Conservation (phyloP, 2,888 invertebrate species). For the Andrena bucephala region DNA sequence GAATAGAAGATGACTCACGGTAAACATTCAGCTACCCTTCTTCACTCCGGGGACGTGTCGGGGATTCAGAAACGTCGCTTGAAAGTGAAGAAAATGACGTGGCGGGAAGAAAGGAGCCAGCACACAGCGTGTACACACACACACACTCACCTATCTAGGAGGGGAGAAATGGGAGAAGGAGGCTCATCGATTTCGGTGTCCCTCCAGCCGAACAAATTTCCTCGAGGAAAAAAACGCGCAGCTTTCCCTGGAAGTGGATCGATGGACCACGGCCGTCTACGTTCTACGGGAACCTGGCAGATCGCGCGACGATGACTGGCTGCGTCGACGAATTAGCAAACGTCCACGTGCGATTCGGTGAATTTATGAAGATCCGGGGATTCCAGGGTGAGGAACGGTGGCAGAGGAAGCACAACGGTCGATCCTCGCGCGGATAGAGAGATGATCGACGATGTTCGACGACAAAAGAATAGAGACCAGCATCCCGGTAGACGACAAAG, state of each 20-base stretch:
- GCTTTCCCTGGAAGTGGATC: neutral
- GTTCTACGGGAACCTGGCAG: neutral
- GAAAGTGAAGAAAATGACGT: slow-evolving; percentile 59
- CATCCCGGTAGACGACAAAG: slow-evolving; percentile 51
- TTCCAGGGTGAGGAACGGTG: slow-evolving; percentile 4
- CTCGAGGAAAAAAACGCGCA: neutral
- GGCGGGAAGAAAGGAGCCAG: slow-evolving; percentile 41
- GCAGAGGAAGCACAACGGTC: slow-evolving; percentile 47
- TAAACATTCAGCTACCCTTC: slow-evolving; percentile 53
- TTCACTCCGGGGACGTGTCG: slow-evolving; percentile 47
- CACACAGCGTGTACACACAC: neutral
- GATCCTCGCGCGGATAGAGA: slow-evolving; percentile 19
- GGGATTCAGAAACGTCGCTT: slow-evolving; percentile 48
- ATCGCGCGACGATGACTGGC: slow-evolving; percentile 37
- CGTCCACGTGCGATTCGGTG: neutral
- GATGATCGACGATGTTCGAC: slow-evolving; percentile 65
- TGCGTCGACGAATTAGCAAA: slow-evolving; percentile 11
- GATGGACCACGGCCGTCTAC: neutral
- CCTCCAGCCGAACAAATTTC: slow-evolving; percentile 21
- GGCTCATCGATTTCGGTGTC: slow-evolving; percentile 12
- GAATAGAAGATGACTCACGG: slow-evolving; percentile 64
- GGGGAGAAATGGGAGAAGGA: neutral
- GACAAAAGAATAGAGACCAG: slow-evolving; percentile 42
- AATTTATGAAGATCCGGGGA: neutral
- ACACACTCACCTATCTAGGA: neutral